These are phyloP conservation scores for Oxyruncus cristatus DNA, from an alignment of 2,113 vertebrate species.

Conservation along the genomic window DNA sequence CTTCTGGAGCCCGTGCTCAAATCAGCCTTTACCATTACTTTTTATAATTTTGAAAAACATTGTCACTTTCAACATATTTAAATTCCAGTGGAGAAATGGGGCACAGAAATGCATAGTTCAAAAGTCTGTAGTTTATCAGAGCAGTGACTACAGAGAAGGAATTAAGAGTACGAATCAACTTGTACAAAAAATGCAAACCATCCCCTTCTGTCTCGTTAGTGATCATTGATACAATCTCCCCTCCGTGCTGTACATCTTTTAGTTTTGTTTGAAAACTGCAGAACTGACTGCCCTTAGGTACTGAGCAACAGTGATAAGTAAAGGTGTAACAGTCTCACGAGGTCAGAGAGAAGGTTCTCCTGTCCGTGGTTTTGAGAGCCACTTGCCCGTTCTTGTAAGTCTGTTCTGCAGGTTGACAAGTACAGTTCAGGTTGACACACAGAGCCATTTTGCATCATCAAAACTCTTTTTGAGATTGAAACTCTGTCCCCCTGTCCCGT, in stretches of 20 bases:
- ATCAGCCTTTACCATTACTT: slow-evolving; percentile 62
- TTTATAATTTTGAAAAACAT: slow-evolving; percentile 62
- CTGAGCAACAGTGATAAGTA: not conserved
- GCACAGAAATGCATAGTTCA: slow-evolving; percentile 63
- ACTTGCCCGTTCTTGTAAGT: not conserved
- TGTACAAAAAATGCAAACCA: not conserved
- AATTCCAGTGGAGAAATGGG: slow-evolving; percentile 69
- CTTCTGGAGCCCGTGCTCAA: slow-evolving; percentile 51
- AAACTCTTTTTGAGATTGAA: not conserved
- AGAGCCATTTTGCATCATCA: not conserved
- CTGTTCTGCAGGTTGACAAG: not conserved
- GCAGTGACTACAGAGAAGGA: not conserved
- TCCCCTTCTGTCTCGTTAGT: not conserved
- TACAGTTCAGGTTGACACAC: not conserved
- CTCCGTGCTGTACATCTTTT: not conserved
- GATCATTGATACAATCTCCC: not conserved
- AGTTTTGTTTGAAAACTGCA: not conserved
- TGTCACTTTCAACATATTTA: slow-evolving; percentile 51
- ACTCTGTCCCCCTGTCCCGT: not conserved
- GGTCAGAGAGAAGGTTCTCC: not conserved
- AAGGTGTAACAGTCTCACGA: not conserved
- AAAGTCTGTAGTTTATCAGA: not conserved
- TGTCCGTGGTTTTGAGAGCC: not conserved
- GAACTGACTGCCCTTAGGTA: not conserved
- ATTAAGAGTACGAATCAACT: not conserved